Evolutionary conservation across 2,113 vertebrate species (phyloP).

Genomic region (Anthoscopus minutus): DNA sequence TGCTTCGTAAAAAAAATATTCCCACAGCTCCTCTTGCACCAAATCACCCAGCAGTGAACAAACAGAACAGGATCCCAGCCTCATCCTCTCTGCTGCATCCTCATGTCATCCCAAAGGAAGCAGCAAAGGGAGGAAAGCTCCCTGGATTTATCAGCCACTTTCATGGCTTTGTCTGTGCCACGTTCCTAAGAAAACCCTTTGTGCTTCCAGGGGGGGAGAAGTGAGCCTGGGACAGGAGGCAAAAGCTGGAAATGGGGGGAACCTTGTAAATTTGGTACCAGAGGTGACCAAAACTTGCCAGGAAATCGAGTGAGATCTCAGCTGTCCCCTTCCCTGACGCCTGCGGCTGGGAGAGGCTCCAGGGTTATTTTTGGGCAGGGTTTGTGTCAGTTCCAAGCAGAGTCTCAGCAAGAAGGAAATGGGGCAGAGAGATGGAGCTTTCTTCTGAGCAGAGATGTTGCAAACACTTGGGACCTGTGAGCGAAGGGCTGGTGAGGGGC

Average conservation of each 20-base stretch:
- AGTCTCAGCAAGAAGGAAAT: background rate
- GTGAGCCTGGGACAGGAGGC: background rate
- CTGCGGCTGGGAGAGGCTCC: constrained; percentile 29
- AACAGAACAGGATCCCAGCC: background rate
- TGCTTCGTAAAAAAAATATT: background rate
- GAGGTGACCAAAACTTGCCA: background rate
- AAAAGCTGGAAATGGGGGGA: background rate
- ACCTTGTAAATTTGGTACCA: background rate
- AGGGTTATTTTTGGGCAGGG: constrained; percentile 44
- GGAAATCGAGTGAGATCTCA: background rate
- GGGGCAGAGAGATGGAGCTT: background rate
- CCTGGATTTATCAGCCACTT: background rate
- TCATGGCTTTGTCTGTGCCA: background rate
- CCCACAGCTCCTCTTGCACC: background rate
- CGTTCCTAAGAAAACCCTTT: background rate
- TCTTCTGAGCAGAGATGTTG: background rate
- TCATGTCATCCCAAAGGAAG: background rate
- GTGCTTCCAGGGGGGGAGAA: background rate
- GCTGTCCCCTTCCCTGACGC: background rate
- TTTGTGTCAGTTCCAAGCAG: background rate
- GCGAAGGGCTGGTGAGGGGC: background rate
- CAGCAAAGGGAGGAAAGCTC: background rate
- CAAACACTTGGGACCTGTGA: background rate
- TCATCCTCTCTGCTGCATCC: background rate
- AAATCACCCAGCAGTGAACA: background rate